Evolutionary conservation across 2,113 vertebrate genomes (phyloP).

Genomic region (Pedetes capensis): DNA sequence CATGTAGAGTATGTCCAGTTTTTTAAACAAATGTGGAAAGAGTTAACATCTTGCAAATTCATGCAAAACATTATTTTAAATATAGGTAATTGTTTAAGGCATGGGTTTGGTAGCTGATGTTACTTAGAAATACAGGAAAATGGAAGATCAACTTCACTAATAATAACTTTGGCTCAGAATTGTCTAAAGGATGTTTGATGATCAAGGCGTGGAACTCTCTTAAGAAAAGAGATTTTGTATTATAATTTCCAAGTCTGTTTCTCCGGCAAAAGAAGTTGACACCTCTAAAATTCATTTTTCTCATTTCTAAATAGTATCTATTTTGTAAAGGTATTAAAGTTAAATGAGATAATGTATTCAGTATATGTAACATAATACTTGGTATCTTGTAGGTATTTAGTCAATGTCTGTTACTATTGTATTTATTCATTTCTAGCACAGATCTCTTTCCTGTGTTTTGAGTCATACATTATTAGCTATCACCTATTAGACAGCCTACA

Average conservation of each 20-base stretch:
- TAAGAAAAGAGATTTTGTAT: background rate
- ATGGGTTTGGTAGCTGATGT: background rate
- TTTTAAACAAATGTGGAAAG: background rate
- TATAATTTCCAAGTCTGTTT: background rate
- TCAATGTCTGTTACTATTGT: background rate
- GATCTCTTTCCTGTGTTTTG: background rate
- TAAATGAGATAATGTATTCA: background rate
- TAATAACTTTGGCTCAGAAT: background rate
- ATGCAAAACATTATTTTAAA: background rate
- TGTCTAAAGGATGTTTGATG: conserved; percentile 35
- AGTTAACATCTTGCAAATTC: background rate
- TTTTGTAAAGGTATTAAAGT: background rate
- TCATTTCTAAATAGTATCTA: background rate
- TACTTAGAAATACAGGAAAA: background rate
- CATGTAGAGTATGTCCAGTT: background rate
- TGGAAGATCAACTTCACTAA: background rate
- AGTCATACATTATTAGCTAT: background rate
- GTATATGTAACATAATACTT: background rate
- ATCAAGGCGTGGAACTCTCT: background rate
- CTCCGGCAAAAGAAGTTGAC: background rate
- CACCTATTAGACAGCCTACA: background rate
- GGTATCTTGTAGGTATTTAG: background rate
- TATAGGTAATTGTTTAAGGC: background rate
- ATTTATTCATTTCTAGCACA: background rate
- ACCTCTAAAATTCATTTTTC: background rate